phyloP scores from a whole-genome alignment of 2,888 invertebrate species.

The Hemithea aestivaria region DNA sequence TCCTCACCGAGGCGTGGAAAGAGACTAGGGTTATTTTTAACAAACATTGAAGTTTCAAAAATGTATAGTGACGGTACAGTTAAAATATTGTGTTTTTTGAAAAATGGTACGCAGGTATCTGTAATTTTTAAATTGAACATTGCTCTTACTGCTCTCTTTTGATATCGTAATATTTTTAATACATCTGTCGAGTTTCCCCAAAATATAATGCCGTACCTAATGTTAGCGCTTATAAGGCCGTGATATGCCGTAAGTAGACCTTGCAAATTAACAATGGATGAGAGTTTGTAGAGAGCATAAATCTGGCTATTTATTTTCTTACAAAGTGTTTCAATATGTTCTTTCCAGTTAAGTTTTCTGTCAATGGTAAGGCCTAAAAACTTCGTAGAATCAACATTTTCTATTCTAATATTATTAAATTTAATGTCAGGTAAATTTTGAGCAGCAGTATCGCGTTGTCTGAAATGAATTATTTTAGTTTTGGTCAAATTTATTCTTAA shows the following conservation, averaged over 20 bases:
- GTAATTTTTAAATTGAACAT: not conserved
- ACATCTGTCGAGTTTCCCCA: conserved; percentile 3
- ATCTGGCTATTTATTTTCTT: not conserved
- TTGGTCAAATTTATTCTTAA: conserved; percentile 1
- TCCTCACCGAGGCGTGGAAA: too few species aligned
- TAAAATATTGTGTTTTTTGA: too few species aligned
- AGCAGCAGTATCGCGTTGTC: not conserved
- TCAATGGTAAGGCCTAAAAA: not conserved
- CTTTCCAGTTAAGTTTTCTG: not conserved
- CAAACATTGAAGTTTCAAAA: too few species aligned
- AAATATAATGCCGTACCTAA: conserved; percentile 6
- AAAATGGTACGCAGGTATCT: too few species aligned
- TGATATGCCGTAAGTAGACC: conserved; percentile 7
- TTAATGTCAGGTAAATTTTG: not conserved
- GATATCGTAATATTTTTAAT: conserved; percentile 1
- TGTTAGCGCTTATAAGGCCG: not conserved
- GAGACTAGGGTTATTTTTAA: too few species aligned
- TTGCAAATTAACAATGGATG: not conserved
- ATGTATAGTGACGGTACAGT: too few species aligned
- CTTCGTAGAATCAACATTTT: not conserved
- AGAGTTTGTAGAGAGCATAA: conserved; percentile 4
- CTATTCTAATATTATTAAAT: not conserved
- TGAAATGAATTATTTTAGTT: conserved; percentile 4
- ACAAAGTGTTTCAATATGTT: not conserved
- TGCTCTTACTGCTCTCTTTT: too few species aligned